Percentiles rank a stretch among this genome's conserved stretches.
phyloP scores from a whole-genome alignment of 2,113 vertebrate genomes.

The Nyctereutes procyonoides region DNA sequence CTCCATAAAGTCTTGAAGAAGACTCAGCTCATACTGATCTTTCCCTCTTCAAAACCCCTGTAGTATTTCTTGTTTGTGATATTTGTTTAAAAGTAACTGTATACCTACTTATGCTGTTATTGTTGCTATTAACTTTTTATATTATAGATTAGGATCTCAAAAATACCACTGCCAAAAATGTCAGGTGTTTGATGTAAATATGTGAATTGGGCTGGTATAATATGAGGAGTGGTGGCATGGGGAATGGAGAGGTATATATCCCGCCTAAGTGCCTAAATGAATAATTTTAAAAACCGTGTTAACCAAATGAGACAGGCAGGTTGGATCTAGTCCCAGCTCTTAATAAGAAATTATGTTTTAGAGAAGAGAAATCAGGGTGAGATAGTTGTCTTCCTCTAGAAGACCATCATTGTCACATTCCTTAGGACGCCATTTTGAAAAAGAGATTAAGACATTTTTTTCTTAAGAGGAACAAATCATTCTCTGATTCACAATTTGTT shows the following conservation, averaged over 20 bases:
- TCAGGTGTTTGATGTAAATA: not conserved
- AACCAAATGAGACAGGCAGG: not conserved
- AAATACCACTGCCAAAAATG: not conserved
- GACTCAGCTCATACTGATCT: not conserved
- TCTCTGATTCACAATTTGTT: not conserved
- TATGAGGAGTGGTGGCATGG: not conserved
- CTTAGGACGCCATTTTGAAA: constrained; percentile 33
- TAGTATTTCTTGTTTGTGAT: not conserved
- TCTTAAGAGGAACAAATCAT: not conserved
- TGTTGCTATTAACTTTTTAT: not conserved
- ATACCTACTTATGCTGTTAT: not conserved
- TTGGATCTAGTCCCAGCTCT: constrained; percentile 41
- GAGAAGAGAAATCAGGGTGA: constrained; percentile 64
- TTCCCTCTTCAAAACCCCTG: not conserved
- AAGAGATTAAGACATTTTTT: not conserved
- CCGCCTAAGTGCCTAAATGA: not conserved
- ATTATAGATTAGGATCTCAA: not conserved
- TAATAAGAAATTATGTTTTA: constrained; percentile 60
- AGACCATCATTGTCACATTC: not conserved
- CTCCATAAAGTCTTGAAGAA: not conserved
- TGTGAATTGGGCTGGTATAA: not conserved
- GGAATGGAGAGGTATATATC: not conserved
- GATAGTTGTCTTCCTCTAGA: not conserved
- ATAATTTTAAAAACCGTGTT: not conserved
- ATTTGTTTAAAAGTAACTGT: constrained; percentile 28